A percentile compares a stretch with the other conserved stretches of the same genome.
Evolutionary conservation across 2,113 vertebrate species (phyloP).

Genomic region (Phocoena phocoena): DNA sequence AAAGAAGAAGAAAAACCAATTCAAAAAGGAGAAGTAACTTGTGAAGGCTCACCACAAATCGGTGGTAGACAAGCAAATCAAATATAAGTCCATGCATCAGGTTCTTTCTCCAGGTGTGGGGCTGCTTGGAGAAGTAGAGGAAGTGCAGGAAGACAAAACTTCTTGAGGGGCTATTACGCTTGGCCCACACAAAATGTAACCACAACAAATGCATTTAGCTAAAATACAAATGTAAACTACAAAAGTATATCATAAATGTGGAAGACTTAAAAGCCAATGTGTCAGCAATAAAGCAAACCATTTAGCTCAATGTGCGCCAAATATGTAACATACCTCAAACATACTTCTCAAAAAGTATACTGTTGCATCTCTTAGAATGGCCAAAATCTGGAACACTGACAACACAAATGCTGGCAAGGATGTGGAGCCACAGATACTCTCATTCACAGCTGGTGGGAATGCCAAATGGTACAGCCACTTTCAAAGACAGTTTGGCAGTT

Average conservation of each 20-base stretch:
- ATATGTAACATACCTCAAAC: not conserved
- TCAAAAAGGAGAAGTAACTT: not conserved
- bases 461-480: not conserved
- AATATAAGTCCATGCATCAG: not conserved
- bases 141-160: not conserved
- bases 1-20: not conserved
- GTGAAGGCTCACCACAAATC: not conserved
- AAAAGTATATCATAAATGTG: not conserved
- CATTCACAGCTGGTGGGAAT: not conserved
- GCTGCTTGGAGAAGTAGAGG: not conserved
- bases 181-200: not conserved
- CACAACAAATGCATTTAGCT: not conserved
- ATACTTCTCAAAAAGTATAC: not conserved
- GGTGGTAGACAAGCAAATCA: not conserved
- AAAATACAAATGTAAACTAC: not conserved
- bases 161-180: not conserved
- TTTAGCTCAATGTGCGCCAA: not conserved
- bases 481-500: not conserved
- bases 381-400: not conserved
- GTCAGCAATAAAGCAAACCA: not conserved
- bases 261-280: not conserved
- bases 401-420: not conserved
- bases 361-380: not conserved
- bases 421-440: not conserved
- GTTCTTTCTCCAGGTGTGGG: not conserved